A percentile compares a stretch with the other conserved stretches of the same genome.
phyloP scores from a whole-genome alignment of 2,888 invertebrate genomes.

The Yponomeuta plumbellus region DNA sequence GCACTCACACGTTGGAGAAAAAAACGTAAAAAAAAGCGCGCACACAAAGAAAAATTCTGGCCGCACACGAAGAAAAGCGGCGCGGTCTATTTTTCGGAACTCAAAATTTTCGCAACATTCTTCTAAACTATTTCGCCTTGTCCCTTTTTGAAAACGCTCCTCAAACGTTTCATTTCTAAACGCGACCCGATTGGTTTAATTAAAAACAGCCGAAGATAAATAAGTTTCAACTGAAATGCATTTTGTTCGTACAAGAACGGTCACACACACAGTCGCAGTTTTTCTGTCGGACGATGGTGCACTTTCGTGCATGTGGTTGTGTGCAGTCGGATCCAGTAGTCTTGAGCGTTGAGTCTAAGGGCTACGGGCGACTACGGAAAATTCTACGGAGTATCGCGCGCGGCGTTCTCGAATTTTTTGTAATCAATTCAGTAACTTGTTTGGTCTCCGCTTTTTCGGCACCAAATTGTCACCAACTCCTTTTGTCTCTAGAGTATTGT shows the following conservation, averaged over 20 bases:
- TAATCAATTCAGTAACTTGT: no score
- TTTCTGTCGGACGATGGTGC: slow-evolving; percentile 52
- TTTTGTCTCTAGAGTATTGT: no score
- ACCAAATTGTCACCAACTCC: no score
- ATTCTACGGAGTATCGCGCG: no score
- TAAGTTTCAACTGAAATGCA: slow-evolving; percentile 58
- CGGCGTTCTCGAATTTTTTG: no score
- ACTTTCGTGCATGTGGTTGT: slow-evolving; percentile 50
- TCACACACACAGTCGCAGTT: slow-evolving; percentile 46
- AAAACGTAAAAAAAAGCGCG: slow-evolving; percentile 69
- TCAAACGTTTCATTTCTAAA: not conserved
- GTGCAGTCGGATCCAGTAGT: slow-evolving; percentile 37
- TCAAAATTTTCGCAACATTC: not conserved
- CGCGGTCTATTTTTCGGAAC: not conserved
- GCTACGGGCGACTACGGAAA: no score
- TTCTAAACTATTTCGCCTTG: not conserved
- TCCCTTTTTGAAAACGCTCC: not conserved
- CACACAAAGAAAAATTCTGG: slow-evolving; percentile 46
- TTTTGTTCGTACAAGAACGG: slow-evolving; percentile 64
- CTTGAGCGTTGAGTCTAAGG: slow-evolving; percentile 34
- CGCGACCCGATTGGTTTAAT: slow-evolving; percentile 34
- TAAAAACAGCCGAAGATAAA: slow-evolving; percentile 52
- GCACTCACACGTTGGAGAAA: slow-evolving; percentile 71
- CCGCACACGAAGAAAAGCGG: slow-evolving; percentile 4
- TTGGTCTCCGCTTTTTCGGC: no score